Conservation (phyloP, 2,888 invertebrate species). For the Nemapogon koenigi region DNA sequence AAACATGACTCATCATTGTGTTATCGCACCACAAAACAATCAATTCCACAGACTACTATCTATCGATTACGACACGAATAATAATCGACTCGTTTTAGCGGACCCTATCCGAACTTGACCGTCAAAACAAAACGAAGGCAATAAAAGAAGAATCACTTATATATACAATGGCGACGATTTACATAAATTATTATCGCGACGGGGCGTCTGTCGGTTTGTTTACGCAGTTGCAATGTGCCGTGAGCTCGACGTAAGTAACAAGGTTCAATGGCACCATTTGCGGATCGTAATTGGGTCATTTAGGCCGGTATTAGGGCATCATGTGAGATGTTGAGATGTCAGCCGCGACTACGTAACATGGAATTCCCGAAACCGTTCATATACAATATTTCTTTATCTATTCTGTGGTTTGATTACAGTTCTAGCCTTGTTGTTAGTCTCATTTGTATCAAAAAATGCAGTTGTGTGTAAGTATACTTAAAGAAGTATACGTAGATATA, state of each 20-base stretch:
- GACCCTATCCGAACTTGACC: constrained; percentile 53
- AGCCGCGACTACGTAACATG: neutral
- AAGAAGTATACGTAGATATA: too few relatives aligned
- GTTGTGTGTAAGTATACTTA: too few relatives aligned
- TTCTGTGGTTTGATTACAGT: too few relatives aligned
- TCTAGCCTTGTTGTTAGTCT: too few relatives aligned
- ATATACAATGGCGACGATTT: constrained; percentile 59
- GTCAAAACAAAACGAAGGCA: constrained; percentile 47
- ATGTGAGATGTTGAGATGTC: neutral
- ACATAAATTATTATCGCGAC: constrained; percentile 62
- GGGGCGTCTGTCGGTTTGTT: constrained; percentile 36
- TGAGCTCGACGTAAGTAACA: constrained; percentile 26
- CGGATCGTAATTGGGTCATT: constrained; percentile 52
- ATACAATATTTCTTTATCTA: too few relatives aligned
- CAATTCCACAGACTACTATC: constrained; percentile 7
- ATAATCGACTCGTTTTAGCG: constrained; percentile 2
- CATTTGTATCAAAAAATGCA: too few relatives aligned
- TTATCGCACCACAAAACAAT: neutral
- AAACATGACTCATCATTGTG: too few relatives aligned
- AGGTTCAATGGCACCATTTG: constrained; percentile 58
- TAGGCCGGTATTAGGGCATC: neutral
- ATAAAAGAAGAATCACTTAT: constrained; percentile 52
- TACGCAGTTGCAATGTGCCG: constrained; percentile 52
- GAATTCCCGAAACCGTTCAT: too few relatives aligned
- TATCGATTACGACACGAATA: constrained; percentile 8